Percentiles rank a stretch among this genome's conserved stretches.
Conservation (phyloP, 2,888 invertebrate genomes). For the Podabrus alpinus region DNA sequence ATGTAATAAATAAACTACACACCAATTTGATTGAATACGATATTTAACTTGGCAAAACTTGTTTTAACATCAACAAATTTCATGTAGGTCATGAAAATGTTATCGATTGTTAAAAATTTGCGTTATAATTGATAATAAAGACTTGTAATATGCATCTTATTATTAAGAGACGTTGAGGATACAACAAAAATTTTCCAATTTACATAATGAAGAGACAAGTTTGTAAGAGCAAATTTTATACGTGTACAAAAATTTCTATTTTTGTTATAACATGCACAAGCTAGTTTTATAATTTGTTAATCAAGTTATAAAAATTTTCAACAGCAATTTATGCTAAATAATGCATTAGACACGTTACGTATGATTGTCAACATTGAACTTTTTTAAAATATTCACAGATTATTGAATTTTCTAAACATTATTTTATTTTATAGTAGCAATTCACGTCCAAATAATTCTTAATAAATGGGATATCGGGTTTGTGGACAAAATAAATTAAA, state of each 20-base stretch:
- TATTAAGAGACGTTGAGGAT: background rate
- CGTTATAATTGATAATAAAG: background rate
- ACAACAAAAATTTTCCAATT: background rate
- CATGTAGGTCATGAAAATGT: background rate
- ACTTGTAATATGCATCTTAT: background rate
- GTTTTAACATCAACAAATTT: background rate
- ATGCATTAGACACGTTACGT: too few relatives aligned
- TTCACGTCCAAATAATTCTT: too few relatives aligned
- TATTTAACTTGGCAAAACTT: background rate
- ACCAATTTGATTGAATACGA: background rate
- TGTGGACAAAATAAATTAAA: too few relatives aligned
- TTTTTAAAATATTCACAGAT: too few relatives aligned
- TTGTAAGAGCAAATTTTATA: constrained; percentile 13
- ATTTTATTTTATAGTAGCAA: too few relatives aligned
- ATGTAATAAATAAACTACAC: background rate
- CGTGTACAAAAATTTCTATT: constrained; percentile 37
- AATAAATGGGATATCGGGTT: too few relatives aligned
- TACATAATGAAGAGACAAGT: background rate
- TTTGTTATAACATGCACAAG: constrained; percentile 18
- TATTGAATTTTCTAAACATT: too few relatives aligned
- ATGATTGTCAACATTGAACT: too few relatives aligned
- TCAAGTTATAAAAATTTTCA: background rate
- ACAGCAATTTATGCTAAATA: too few relatives aligned
- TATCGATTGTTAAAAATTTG: background rate
- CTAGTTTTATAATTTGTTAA: background rate